Evolutionary conservation across 2,797 vertebrate genomes (phyloP), one percentile per base, ranked within the genome.

Genomic region (Leptodactylus fallax): DNA sequence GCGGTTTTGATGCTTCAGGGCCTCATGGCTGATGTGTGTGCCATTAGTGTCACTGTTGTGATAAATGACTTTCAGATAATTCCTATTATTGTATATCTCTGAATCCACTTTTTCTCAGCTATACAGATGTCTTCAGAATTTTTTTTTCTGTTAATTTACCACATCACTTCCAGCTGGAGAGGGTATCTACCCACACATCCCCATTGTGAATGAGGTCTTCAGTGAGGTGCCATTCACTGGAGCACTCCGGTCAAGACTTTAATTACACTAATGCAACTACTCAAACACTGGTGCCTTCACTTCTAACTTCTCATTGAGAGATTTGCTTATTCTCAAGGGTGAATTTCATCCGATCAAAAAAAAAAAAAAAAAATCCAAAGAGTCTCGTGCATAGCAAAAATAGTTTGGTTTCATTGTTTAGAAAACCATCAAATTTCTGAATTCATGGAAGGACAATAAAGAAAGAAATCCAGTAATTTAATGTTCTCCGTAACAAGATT

Each of bases 181-280:
- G 98, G 97, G 97, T 95, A 95, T 93, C 97, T 97, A 92, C 98
- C 98, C 97, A 99, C 98, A 93, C 98, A 97, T 95, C 94, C 94
- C 95, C 95, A 97, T 97, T 96, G 95, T 97, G 91, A 93, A 94
- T 92, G 93, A 93, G 93, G 96, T 83, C 83, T 90, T 92, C 92
- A 92, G 93, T 90, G 88, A 91, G 74, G 90, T 76, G 19, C 92
- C 94, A 94, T 95, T 96, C 94, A 94, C 90, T 89, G 36, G 80
- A 91, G 91, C 85, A 91, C 91, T 87, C 85, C 79, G 92, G 91
- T 88, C 91, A 91, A 94, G 91, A 90, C 88, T 86, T 79, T 84
- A 83, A 83, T 89, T 77, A 79, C 84, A 94, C 95, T 92, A 94
- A 92, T 88, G 92, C 92, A 92, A 90, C 92, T 92, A 58, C 23